phyloP scores from a whole-genome alignment of 92 coral and sea anemone genomes.

The Desmophyllum pertusum region DNA sequence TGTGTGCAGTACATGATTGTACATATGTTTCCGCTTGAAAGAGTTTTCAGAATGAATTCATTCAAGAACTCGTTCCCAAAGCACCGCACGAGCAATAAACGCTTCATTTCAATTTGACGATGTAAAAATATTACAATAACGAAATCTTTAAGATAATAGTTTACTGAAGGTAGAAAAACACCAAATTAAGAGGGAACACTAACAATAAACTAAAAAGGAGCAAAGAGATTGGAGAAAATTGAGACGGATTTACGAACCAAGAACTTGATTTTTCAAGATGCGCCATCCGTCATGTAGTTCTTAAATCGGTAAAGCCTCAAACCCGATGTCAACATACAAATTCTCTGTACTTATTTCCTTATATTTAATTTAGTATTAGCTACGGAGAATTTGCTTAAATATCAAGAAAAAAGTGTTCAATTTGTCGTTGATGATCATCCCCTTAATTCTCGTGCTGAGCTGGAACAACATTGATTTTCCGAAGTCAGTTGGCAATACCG shows the following conservation, averaged over 20 bases:
- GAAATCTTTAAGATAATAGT: too few relatives aligned
- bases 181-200: neutral
- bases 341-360: neutral
- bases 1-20: too few relatives aligned
- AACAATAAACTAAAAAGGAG: neutral
- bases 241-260: neutral
- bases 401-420: too few relatives aligned
- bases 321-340: neutral
- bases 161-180: neutral
- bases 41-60: too few relatives aligned
- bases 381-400: neutral
- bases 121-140: too few relatives aligned
- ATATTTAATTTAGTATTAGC: neutral
- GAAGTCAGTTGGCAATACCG: too few relatives aligned
- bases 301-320: neutral
- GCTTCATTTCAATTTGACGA: too few relatives aligned
- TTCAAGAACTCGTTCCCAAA: too few relatives aligned
- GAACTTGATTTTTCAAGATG: neutral
- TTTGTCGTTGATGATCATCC: neutral
- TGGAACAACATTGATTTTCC: too few relatives aligned
- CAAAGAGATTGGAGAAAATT: neutral
- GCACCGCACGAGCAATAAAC: too few relatives aligned
- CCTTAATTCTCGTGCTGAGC: neutral
- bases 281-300: too few relatives aligned
- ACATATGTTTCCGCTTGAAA: neutral